Evolutionary conservation across 2,888 invertebrate species (phyloP).

Genomic region (Lissocephala sabroskyi): DNA sequence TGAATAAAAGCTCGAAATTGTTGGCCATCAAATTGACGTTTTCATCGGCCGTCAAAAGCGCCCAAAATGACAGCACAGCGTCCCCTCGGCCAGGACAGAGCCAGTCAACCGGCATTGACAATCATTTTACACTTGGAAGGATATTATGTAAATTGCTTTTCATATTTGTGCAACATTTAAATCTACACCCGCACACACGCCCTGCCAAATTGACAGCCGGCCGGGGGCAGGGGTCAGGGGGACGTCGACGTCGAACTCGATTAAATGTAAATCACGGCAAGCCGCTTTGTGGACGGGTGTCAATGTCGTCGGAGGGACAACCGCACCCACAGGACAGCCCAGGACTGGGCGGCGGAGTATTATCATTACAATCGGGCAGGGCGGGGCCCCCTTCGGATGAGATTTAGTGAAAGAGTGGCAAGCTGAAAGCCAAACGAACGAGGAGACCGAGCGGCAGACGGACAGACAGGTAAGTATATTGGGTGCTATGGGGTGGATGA

Average conservation of each 20-base stretch:
- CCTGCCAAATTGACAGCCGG: background rate
- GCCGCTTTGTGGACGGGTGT: constrained; percentile 23
- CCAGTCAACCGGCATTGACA: constrained; percentile 46
- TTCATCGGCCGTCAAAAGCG: too few relatives aligned
- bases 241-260: background rate
- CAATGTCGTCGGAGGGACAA: constrained; percentile 34
- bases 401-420: constrained; percentile 57
- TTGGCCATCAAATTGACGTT: too few relatives aligned
- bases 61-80: too few relatives aligned
- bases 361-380: constrained; percentile 49
- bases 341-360: too few relatives aligned
- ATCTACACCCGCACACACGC: constrained; percentile 36
- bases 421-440: constrained; percentile 10
- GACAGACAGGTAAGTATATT: background rate
- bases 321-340: too few relatives aligned
- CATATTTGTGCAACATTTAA: constrained; percentile 66
- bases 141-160: constrained; percentile 66
- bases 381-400: constrained; percentile 32
- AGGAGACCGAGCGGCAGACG: constrained; percentile 3
- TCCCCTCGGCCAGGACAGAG: too few relatives aligned
- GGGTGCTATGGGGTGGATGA: constrained; percentile 7
- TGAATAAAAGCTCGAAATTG: too few relatives aligned
- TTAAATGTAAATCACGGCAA: too few relatives aligned
- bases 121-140: constrained; percentile 65
- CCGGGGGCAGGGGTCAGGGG: background rate